These are phyloP conservation scores for Philopedon plagiatum DNA, from an alignment of 2,888 invertebrate genomes.

Conservation along the genomic window DNA sequence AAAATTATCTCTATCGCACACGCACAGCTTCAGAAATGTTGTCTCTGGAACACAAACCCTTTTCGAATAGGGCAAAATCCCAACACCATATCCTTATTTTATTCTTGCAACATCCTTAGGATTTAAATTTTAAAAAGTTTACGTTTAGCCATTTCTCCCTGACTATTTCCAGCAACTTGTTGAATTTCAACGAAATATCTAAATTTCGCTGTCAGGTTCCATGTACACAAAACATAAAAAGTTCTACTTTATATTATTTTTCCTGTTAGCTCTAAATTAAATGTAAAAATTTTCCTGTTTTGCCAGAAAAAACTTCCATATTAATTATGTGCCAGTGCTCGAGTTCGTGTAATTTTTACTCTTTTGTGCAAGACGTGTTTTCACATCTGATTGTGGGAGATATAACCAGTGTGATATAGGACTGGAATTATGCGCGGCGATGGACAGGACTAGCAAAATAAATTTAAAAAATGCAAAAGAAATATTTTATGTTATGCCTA, in stretches of 20 bases:
- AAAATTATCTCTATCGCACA: no score
- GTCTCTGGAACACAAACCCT: no score
- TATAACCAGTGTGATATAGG: not conserved
- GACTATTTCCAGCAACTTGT: not conserved
- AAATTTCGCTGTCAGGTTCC: not conserved
- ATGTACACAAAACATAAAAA: not conserved
- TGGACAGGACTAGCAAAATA: not conserved
- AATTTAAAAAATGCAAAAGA: not conserved
- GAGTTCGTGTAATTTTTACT: not conserved
- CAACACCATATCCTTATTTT: no score
- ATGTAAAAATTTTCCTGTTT: not conserved
- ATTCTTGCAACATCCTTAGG: no score
- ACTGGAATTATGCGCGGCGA: constrained; percentile 9
- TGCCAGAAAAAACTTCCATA: not conserved
- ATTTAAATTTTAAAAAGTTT: not conserved
- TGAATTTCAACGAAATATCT: not conserved
- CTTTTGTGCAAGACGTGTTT: not conserved
- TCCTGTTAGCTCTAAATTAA: not conserved
- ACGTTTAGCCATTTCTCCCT: not conserved
- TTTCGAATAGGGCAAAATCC: no score
- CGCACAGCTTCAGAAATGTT: no score
- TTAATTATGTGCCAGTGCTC: not conserved
- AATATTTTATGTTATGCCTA: no score
- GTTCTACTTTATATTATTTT: not conserved
- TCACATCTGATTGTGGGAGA: not conserved